Percentiles rank a stretch among this genome's conserved stretches.
phyloP scores from a whole-genome alignment of 2,888 invertebrate species.

The Drosophila fungiperda region DNA sequence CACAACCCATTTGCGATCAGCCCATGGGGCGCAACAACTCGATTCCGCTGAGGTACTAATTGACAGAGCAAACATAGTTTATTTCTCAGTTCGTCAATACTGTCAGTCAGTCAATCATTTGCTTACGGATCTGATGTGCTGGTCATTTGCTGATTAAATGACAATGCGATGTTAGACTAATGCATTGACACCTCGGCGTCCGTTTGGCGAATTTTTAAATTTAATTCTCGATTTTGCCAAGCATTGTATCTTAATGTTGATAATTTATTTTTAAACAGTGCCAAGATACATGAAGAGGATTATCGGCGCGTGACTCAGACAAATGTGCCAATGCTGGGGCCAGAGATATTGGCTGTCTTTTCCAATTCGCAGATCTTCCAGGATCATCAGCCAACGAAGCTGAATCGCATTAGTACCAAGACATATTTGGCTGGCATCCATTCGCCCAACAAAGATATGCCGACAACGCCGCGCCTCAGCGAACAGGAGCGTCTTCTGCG shows the following conservation, averaged over 20 bases:
- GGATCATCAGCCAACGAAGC: conserved; percentile 85
- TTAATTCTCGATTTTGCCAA: conserved; percentile 8
- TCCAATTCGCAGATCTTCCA: conserved; percentile 85
- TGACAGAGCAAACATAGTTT: conserved; percentile 40
- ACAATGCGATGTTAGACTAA: conserved; percentile 35
- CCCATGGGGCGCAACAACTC: conserved; percentile 81
- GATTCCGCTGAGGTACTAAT: conserved; percentile 80
- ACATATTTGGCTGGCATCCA: conserved; percentile 82
- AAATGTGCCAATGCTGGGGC: conserved; percentile 85
- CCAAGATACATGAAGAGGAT: conserved; percentile 85
- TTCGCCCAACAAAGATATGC: conserved; percentile 80
- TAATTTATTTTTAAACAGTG: conserved; percentile 56
- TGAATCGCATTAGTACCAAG: conserved; percentile 83
- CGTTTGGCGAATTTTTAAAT: conserved; percentile 1
- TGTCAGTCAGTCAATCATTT: conserved; percentile 35
- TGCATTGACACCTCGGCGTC: conserved; percentile 23
- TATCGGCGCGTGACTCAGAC: conserved; percentile 85
- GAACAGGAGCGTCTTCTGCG: conserved; percentile 84
- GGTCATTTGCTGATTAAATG: conserved; percentile 46
- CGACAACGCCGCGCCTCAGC: conserved; percentile 79
- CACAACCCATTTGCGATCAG: conserved; percentile 83
- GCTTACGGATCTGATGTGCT: conserved; percentile 18
- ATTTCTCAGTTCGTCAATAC: conserved; percentile 20
- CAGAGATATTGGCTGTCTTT: conserved; percentile 85
- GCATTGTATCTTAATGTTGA: conserved; percentile 10